Conservation (phyloP, 1,140 invertebrate genomes). For the Oryzaephilus surinamensis region DNA sequence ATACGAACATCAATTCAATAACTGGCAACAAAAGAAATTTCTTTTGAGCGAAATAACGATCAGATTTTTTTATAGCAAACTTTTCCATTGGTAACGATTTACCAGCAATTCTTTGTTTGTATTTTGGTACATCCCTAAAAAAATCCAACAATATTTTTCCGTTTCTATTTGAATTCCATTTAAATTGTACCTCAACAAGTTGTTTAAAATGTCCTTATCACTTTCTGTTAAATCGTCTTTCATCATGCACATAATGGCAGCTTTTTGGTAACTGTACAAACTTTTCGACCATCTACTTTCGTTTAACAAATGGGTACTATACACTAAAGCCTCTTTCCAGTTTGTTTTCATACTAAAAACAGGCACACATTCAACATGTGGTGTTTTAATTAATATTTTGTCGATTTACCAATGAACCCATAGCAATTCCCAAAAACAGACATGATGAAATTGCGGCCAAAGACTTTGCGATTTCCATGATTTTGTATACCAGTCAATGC, state of each 20-base stretch:
- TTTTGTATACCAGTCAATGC: conserved; percentile 67
- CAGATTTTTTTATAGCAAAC: conserved; percentile 77
- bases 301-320: conserved; percentile 58
- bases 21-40: conserved; percentile 67
- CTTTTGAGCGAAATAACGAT: conserved; percentile 65
- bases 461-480: conserved; percentile 76
- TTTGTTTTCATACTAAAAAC: conserved; percentile 46
- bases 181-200: conserved; percentile 48
- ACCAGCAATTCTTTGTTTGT: conserved; percentile 85
- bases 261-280: conserved; percentile 84
- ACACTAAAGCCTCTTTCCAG: conserved; percentile 63
- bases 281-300: conserved; percentile 86
- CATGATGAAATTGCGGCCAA: conserved; percentile 90
- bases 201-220: conserved; percentile 41
- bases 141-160: conserved; percentile 2
- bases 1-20: conserved; percentile 83
- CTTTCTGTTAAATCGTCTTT: conserved; percentile 43
- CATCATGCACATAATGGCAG: conserved; percentile 67
- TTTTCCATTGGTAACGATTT: conserved; percentile 96
- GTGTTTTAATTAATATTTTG: conserved; percentile 7
- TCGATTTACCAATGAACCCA: conserved; percentile 69
- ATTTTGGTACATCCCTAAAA: conserved; percentile 62
- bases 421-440: conserved; percentile 93
- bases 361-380: conserved; percentile 17
- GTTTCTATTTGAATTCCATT: conserved; percentile 4